Conservation (phyloP, 2,113 vertebrate species). For the Corythaixoides concolor region DNA sequence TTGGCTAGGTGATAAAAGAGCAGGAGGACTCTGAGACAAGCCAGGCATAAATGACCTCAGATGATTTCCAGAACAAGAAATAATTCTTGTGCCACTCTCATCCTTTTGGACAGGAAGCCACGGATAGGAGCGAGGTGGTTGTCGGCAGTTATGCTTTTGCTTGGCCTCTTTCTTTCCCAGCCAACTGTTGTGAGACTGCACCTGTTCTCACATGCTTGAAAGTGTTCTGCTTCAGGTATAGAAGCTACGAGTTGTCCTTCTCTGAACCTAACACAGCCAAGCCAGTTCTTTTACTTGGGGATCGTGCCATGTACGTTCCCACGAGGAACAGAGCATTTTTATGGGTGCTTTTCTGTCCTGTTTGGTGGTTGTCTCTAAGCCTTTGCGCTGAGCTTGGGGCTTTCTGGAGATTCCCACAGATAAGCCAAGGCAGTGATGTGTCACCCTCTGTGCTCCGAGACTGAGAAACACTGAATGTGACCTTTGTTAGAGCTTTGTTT, state of each 20-base stretch:
- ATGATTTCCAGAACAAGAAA: background rate
- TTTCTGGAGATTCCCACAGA: background rate
- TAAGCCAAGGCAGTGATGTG: background rate
- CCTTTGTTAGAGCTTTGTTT: background rate
- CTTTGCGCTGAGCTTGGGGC: background rate
- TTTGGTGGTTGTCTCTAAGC: too few species aligned
- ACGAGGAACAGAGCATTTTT: background rate
- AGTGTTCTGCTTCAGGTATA: background rate
- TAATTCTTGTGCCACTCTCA: background rate
- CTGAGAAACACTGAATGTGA: background rate
- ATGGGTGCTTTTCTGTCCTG: background rate
- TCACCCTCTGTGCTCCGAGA: background rate
- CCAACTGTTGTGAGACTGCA: background rate
- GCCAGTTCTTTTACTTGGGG: background rate
- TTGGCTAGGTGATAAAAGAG: background rate
- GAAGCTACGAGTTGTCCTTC: too few species aligned
- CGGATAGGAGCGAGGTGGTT: background rate
- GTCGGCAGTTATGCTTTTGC: background rate
- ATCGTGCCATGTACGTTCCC: rapidly evolving
- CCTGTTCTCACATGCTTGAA: rapidly evolving
- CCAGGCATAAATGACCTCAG: background rate
- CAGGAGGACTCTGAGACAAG: background rate
- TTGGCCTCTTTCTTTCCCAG: background rate
- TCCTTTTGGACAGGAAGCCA: background rate
- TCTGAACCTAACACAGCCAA: background rate